phyloP scores from a whole-genome alignment of 2,797 vertebrate genomes.

The Florisuga fusca region DNA sequence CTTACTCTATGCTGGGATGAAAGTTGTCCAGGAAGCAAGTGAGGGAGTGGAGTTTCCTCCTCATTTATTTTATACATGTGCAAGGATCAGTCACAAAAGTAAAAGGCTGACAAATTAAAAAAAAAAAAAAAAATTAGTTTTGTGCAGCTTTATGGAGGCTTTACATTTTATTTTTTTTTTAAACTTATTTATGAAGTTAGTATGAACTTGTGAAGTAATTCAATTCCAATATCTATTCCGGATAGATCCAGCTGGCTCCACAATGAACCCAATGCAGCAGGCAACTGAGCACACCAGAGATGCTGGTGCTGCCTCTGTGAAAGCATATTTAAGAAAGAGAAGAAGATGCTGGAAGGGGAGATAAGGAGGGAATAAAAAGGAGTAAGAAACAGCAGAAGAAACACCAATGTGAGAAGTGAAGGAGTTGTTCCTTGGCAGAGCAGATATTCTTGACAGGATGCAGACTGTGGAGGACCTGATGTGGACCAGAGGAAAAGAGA shows the following conservation, averaged over 20 bases:
- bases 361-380: background rate
- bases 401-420: background rate
- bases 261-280: background rate
- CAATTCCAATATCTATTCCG: too few relatives aligned
- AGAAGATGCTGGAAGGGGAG: background rate
- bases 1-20: background rate
- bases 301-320: background rate
- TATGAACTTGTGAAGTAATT: background rate
- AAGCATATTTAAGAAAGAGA: background rate
- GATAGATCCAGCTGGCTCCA: background rate
- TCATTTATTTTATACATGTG: background rate
- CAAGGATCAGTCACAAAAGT: background rate
- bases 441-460: background rate
- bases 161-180: background rate
- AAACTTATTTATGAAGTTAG: background rate
- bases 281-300: too few relatives aligned
- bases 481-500: background rate
- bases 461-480: fast-evolving
- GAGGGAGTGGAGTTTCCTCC: background rate
- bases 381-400: background rate
- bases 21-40: fast-evolving
- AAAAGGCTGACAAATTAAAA: background rate
- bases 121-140: background rate
- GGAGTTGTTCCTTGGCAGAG: background rate
- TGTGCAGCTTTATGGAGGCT: background rate